Conservation (phyloP, 2,888 invertebrate species). For the Sinopyrophorus schimmeli region DNA sequence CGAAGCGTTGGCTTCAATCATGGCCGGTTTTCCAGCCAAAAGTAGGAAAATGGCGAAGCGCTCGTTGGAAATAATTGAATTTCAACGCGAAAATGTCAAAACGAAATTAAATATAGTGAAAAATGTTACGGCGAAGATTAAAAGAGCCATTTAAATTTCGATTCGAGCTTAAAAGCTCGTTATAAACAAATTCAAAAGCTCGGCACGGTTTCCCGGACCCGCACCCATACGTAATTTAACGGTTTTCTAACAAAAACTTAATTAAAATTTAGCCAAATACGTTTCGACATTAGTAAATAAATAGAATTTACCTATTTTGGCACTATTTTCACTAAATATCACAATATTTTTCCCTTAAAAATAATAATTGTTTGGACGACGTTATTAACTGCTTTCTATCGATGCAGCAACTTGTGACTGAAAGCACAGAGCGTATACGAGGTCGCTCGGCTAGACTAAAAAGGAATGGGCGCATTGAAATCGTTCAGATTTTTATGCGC, state of each 20-base stretch:
- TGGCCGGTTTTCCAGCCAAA: constrained; percentile 56
- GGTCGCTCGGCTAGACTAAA: constrained; percentile 38
- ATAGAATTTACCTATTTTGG: constrained; percentile 54
- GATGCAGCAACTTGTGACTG: constrained; percentile 52
- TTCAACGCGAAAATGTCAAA: constrained; percentile 15
- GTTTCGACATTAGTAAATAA: not conserved
- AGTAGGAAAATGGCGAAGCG: constrained; percentile 53
- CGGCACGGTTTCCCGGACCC: constrained; percentile 6
- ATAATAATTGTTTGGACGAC: constrained; percentile 48
- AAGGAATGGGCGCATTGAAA: constrained; percentile 36
- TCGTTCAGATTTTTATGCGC: constrained; percentile 48
- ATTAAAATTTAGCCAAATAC: constrained; percentile 1
- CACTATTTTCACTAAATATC: constrained; percentile 56
- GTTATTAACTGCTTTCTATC: constrained; percentile 49
- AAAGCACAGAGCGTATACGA: constrained; percentile 47
- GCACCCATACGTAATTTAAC: constrained; percentile 16
- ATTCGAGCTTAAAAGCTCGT: constrained; percentile 18
- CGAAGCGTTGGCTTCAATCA: constrained; percentile 51
- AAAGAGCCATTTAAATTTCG: constrained; percentile 1
- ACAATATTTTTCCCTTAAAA: constrained; percentile 54
- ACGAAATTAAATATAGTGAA: not conserved
- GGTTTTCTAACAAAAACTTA: not conserved
- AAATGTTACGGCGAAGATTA: not conserved
- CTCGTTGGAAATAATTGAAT: not conserved
- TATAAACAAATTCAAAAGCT: constrained; percentile 20